A percentile compares a stretch with the other conserved stretches of the same genome.
Conservation (phyloP, 1,140 invertebrate genomes). For the Lerema accius region DNA sequence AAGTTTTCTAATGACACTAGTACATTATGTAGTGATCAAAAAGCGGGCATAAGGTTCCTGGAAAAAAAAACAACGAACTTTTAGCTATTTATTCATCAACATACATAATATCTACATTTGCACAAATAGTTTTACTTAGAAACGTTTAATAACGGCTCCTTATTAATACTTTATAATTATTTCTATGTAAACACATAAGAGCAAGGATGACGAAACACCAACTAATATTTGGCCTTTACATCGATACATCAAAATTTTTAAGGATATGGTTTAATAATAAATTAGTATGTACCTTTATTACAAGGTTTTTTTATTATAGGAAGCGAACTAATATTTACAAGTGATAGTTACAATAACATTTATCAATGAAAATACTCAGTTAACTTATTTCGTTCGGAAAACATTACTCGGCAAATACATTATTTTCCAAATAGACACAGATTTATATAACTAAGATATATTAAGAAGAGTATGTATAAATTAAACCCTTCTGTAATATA, state of each 20-base stretch:
- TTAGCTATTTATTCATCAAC: slow-evolving; percentile 82
- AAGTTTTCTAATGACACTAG: too few species aligned
- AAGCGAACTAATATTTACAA: slow-evolving; percentile 81
- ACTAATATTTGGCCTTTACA: slow-evolving; percentile 55
- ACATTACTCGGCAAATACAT: slow-evolving; percentile 23
- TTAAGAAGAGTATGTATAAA: too few species aligned
- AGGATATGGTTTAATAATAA: slow-evolving; percentile 74
- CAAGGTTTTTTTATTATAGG: slow-evolving; percentile 53
- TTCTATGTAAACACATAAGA: slow-evolving; percentile 58
- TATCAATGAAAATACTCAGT: slow-evolving; percentile 38
- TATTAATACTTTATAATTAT: slow-evolving; percentile 69
- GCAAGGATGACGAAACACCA: slow-evolving; percentile 42
- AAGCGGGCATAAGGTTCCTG: slow-evolving; percentile 3
- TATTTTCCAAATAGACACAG: slow-evolving; percentile 43
- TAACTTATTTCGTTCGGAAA: slow-evolving; percentile 19
- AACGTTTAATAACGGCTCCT: slow-evolving; percentile 68
- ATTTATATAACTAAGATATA: slow-evolving; percentile 7
- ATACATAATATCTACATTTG: slow-evolving; percentile 82
- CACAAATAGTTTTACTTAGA: slow-evolving; percentile 79
- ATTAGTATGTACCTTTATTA: slow-evolving; percentile 62
- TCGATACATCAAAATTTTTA: slow-evolving; percentile 63
- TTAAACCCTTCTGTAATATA: neutral
- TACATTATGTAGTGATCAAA: neutral
- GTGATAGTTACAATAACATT: slow-evolving; percentile 51
- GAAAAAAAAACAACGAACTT: slow-evolving; percentile 56